Evolutionary conservation across 1,140 invertebrate genomes (phyloP).

Genomic region (Gonatopus flavifemur): DNA sequence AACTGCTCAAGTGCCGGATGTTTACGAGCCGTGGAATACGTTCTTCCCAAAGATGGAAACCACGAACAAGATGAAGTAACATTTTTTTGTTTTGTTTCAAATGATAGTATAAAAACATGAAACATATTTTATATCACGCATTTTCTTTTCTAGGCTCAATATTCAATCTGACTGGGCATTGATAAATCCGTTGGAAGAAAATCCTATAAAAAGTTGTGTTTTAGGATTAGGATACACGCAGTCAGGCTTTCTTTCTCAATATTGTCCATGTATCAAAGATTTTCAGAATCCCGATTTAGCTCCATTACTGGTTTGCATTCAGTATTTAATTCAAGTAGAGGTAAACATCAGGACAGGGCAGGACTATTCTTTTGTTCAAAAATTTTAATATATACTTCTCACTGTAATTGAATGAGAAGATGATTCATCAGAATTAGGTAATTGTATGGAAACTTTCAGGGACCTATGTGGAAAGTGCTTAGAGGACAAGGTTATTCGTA

Average conservation of each 20-base stretch:
- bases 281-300: constrained; percentile 70
- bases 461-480: constrained; percentile 85
- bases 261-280: constrained; percentile 65
- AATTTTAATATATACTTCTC: too few species aligned
- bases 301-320: constrained; percentile 74
- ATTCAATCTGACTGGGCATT: constrained; percentile 59
- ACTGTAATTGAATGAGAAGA: too few species aligned
- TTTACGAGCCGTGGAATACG: constrained; percentile 61
- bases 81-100: constrained; percentile 4
- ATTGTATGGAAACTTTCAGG: too few species aligned
- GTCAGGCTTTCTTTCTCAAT: constrained; percentile 73
- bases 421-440: too few species aligned
- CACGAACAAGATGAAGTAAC: constrained; percentile 46
- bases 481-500: constrained; percentile 86
- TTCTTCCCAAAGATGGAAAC: constrained; percentile 47
- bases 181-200: constrained; percentile 40
- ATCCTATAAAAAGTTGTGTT: constrained; percentile 60
- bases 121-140: background rate
- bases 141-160: constrained; percentile 49
- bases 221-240: constrained; percentile 83
- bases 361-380: too few species aligned
- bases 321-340: constrained; percentile 86
- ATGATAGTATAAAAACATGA: background rate
- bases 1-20: constrained; percentile 50
- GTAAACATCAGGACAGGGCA: constrained; percentile 57